Percentiles rank a stretch among this genome's conserved stretches.
These are phyloP conservation scores for Odontocolon sp. DNA, from an alignment of 2,888 invertebrate species.

Conservation along the genomic window DNA sequence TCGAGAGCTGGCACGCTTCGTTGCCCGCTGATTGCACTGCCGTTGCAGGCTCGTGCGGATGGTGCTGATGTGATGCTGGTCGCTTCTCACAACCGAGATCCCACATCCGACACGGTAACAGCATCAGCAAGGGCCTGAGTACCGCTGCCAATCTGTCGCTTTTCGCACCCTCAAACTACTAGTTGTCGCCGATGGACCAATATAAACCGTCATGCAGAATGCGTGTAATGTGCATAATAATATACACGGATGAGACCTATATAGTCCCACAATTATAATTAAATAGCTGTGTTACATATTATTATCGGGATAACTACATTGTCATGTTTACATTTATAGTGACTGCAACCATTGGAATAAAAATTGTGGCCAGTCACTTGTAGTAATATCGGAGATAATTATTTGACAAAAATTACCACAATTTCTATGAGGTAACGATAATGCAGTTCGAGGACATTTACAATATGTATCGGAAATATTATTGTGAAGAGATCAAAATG, in stretches of 20 bases:
- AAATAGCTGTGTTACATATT: no score
- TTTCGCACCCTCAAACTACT: constrained; percentile 39
- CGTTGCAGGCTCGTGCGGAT: constrained; percentile 30
- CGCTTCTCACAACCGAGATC: constrained; percentile 19
- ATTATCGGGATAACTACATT: no score
- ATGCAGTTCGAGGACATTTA: no score
- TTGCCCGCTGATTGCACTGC: constrained; percentile 74
- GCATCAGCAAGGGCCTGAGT: constrained; percentile 5
- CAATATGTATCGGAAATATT: no score
- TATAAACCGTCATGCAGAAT: background rate
- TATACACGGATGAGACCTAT: background rate
- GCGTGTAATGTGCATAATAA: background rate
- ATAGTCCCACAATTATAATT: no score
- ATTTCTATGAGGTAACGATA: no score
- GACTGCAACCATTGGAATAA: no score
- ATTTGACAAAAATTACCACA: no score
- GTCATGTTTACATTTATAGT: no score
- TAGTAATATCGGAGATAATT: no score
- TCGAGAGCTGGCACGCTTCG: constrained; percentile 72
- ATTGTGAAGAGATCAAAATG: no score
- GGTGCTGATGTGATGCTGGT: constrained; percentile 34
- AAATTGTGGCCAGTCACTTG: no score
- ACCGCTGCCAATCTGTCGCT: constrained; percentile 42
- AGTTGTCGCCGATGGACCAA: background rate
- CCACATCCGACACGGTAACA: background rate